A percentile compares a stretch with the other conserved stretches of the same genome.
These are phyloP conservation scores for Rhyacophila evoluta DNA, from an alignment of 2,888 invertebrate species.

Conservation along the genomic window DNA sequence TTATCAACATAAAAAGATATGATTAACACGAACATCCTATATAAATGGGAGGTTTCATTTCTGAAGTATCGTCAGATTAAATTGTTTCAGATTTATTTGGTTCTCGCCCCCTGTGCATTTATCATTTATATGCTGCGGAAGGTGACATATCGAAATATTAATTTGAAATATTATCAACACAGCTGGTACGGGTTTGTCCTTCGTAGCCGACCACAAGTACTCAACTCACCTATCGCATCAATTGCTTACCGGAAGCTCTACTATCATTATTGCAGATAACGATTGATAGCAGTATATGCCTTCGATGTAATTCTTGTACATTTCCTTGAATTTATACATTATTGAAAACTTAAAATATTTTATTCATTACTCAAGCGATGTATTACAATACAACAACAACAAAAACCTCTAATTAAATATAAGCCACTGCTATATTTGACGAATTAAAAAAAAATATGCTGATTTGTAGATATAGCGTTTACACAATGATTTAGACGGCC, in stretches of 20 bases:
- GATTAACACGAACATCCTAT: not conserved
- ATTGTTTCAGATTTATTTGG: not conserved
- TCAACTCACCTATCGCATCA: not conserved
- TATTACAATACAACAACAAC: too few species aligned
- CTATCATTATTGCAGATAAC: not conserved
- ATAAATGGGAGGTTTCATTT: not conserved
- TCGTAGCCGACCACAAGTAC: not conserved
- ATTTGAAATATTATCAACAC: slow-evolving; percentile 19
- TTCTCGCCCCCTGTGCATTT: not conserved
- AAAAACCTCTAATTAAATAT: too few species aligned
- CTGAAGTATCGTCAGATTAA: not conserved
- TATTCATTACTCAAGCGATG: too few species aligned
- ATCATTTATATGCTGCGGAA: not conserved
- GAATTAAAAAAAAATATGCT: too few species aligned
- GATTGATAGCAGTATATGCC: not conserved
- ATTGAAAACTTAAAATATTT: too few species aligned
- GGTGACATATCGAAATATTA: slow-evolving; percentile 19
- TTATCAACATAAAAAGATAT: too few species aligned
- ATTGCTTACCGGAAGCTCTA: not conserved
- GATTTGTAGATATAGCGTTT: too few species aligned
- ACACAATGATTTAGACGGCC: too few species aligned
- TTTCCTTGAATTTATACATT: too few species aligned
- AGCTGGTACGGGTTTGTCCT: not conserved
- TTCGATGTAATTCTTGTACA: too few species aligned
- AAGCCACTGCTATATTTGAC: too few species aligned